Evolutionary conservation across 2,888 invertebrate genomes (phyloP).

Genomic region (Eupithecia tripunctaria): DNA sequence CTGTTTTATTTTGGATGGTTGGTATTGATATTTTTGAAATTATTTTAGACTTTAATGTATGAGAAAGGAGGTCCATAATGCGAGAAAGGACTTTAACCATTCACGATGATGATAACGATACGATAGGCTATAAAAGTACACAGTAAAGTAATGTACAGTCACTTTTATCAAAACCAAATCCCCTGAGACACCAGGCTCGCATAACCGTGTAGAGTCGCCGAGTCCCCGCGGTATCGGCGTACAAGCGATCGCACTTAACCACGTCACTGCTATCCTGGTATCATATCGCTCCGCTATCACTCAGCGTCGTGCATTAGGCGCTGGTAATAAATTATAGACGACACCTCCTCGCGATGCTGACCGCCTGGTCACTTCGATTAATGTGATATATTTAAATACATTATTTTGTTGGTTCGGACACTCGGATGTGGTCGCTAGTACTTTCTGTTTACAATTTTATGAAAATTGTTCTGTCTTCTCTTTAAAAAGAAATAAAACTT

Average conservation of each 20-base stretch:
- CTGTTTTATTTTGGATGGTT: not conserved
- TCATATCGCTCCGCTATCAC: constrained; percentile 74
- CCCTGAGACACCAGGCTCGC: constrained; percentile 55
- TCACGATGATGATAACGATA: not conserved
- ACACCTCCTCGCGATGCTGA: constrained; percentile 66
- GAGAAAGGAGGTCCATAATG: not conserved
- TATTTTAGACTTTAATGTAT: not conserved
- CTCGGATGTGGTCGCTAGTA: not conserved
- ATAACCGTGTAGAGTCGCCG: constrained; percentile 61
- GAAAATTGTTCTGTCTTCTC: not conserved
- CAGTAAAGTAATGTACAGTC: constrained; percentile 4
- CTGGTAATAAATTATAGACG: constrained; percentile 70
- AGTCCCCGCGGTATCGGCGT: constrained; percentile 74
- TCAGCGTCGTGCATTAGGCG: constrained; percentile 71
- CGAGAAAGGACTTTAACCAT: not conserved
- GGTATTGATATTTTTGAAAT: not conserved
- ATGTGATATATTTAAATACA: constrained; percentile 58
- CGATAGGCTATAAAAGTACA: not conserved
- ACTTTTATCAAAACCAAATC: constrained; percentile 34
- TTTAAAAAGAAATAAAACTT: constrained; percentile 1
- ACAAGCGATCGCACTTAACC: constrained; percentile 83
- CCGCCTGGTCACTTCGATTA: constrained; percentile 68
- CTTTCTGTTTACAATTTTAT: not conserved
- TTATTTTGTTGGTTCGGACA: constrained; percentile 28
- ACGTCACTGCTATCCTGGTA: constrained; percentile 74